phyloP scores from a whole-genome alignment of 2,797 vertebrate genomes.

The Sebastes oblongus region DNA sequence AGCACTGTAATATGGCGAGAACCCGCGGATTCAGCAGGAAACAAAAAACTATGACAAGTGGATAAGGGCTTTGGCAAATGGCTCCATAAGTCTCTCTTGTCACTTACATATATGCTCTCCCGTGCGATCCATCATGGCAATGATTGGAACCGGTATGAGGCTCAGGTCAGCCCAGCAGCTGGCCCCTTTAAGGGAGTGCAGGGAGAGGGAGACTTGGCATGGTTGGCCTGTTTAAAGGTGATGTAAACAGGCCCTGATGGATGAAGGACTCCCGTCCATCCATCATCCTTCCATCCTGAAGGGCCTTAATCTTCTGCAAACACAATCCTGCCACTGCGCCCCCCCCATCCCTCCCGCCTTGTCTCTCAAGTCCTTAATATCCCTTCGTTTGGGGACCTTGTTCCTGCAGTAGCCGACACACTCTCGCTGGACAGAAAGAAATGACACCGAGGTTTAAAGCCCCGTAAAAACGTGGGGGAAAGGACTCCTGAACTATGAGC shows the following conservation, averaged over 20 bases:
- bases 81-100: conserved; percentile 56
- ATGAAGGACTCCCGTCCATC: conserved; percentile 73
- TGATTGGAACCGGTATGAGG: conserved; percentile 31
- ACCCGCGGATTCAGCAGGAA: conserved; percentile 58
- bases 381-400: conserved; percentile 59
- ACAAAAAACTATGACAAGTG: conserved; percentile 49
- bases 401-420: conserved; percentile 35
- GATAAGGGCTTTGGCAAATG: conserved; percentile 46
- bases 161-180: conserved; percentile 40
- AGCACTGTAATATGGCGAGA: conserved; percentile 1
- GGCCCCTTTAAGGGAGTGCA: conserved; percentile 57
- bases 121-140: conserved; percentile 52
- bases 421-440: conserved; percentile 44
- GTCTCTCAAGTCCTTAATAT: conserved; percentile 70
- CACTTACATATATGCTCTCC: conserved; percentile 44
- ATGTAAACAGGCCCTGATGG: conserved; percentile 78
- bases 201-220: conserved; percentile 36
- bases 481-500: conserved; percentile 33
- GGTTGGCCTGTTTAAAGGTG: conserved; percentile 71
- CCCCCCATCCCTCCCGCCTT: conserved; percentile 57
- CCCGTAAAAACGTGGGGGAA: neutral
- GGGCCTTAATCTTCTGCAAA: conserved; percentile 79
- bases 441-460: conserved; percentile 62
- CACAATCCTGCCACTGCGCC: conserved; percentile 68
- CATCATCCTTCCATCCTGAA: conserved; percentile 75